Conservation (phyloP, 2,888 invertebrate species). For the Crematogaster levior region DNA sequence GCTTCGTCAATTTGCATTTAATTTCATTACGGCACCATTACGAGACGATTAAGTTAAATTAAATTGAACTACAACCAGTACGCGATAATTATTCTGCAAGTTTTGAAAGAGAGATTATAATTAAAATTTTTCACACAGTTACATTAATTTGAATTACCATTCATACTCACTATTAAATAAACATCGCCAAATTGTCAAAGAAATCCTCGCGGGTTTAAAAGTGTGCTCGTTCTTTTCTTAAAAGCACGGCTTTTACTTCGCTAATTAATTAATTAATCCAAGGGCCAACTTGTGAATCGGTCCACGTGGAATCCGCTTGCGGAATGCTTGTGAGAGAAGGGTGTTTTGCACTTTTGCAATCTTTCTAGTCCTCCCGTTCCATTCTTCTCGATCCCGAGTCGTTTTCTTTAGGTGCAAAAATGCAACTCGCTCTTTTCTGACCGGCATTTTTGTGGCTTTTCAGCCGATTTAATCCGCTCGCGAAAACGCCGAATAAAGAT, state of each 20-base stretch:
- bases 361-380: not conserved
- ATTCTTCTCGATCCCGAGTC: not conserved
- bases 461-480: slow-evolving; percentile 68
- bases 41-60: slow-evolving; percentile 52
- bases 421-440: slow-evolving; percentile 18
- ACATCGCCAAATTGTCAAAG: slow-evolving; percentile 46
- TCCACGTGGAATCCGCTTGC: slow-evolving; percentile 18
- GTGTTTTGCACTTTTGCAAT: slow-evolving; percentile 19
- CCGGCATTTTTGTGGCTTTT: slow-evolving; percentile 56
- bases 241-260: slow-evolving; percentile 31
- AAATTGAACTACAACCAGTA: slow-evolving; percentile 47
- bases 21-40: slow-evolving; percentile 52
- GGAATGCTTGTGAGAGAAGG: not conserved
- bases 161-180: slow-evolving; percentile 49
- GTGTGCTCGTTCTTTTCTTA: slow-evolving; percentile 31
- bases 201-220: slow-evolving; percentile 44
- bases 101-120: slow-evolving; percentile 53
- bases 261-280: slow-evolving; percentile 53
- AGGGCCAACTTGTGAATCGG: slow-evolving; percentile 29
- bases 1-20: slow-evolving; percentile 50
- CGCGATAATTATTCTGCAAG: slow-evolving; percentile 42
- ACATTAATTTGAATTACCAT: slow-evolving; percentile 50
- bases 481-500: slow-evolving; percentile 68
- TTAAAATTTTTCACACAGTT: slow-evolving; percentile 54
- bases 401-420: slow-evolving; percentile 31